Conservation (phyloP, 1,140 invertebrate genomes). For the Ceratosolen fusciceps region DNA sequence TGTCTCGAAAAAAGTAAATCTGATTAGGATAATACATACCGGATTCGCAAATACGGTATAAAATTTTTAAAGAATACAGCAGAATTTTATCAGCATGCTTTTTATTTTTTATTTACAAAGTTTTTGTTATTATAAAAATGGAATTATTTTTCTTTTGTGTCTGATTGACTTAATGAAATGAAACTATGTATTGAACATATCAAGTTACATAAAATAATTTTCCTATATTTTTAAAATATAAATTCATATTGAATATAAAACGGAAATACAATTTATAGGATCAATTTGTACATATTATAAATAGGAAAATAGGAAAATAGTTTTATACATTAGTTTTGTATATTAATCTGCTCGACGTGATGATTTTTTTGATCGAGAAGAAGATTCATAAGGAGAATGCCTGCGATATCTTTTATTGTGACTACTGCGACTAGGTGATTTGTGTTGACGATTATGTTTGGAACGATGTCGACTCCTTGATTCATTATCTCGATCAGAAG, state of each 20-base stretch:
- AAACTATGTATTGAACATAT: neutral
- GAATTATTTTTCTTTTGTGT: neutral
- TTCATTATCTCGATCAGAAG: constrained; percentile 8
- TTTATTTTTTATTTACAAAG: constrained; percentile 30
- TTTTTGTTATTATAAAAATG: constrained; percentile 20
- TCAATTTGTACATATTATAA: constrained; percentile 20
- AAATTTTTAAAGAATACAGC: no score
- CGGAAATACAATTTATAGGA: constrained; percentile 12
- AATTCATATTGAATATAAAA: constrained; percentile 33
- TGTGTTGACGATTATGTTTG: constrained; percentile 34
- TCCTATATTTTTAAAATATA: constrained; percentile 14
- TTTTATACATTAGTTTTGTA: constrained; percentile 20
- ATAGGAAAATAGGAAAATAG: neutral
- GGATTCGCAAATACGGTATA: no score
- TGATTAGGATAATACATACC: no score
- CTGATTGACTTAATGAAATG: neutral
- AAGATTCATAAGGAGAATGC: constrained; percentile 36
- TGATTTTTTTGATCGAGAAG: constrained; percentile 39
- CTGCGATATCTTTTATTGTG: constrained; percentile 33
- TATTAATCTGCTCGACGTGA: constrained; percentile 39
- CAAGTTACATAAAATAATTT: neutral
- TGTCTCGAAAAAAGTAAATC: no score
- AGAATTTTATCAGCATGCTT: constrained; percentile 3
- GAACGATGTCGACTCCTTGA: constrained; percentile 28
- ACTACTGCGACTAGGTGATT: constrained; percentile 38